phyloP scores from a whole-genome alignment of 2,888 invertebrate species.

The Celastrina argiolus region DNA sequence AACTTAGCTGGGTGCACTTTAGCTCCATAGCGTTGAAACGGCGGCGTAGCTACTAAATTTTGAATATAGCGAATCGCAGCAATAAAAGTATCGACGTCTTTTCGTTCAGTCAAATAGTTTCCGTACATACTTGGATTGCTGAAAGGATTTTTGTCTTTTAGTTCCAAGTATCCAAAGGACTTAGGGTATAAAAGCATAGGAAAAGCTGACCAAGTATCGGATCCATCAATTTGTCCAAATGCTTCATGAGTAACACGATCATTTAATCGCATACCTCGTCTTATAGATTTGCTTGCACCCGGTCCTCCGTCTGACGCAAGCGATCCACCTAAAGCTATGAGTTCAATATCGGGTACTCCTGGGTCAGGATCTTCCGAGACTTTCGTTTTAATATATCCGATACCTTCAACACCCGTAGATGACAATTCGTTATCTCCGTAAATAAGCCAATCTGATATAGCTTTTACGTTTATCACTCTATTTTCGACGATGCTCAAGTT shows the following conservation, averaged over 20 bases:
- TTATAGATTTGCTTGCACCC: constrained; percentile 58
- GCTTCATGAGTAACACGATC: constrained; percentile 75
- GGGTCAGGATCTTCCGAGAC: constrained; percentile 75
- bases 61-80: constrained; percentile 80
- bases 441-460: constrained; percentile 50
- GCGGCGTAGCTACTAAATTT: constrained; percentile 73
- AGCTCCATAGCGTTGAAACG: constrained; percentile 79
- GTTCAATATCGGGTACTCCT: constrained; percentile 81
- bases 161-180: constrained; percentile 82
- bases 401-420: constrained; percentile 81
- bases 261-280: constrained; percentile 75
- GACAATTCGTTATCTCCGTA: constrained; percentile 67
- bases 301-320: constrained; percentile 78
- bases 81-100: constrained; percentile 78
- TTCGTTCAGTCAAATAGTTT: constrained; percentile 84
- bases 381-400: constrained; percentile 81
- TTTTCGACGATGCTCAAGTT: constrained; percentile 53
- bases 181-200: constrained; percentile 86
- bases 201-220: constrained; percentile 79
- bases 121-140: constrained; percentile 87
- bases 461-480: constrained; percentile 37
- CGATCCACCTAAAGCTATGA: constrained; percentile 81
- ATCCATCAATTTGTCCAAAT: constrained; percentile 73
- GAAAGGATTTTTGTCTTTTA: constrained; percentile 85
- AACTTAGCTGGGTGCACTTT: constrained; percentile 68